Evolutionary conservation across 2,797 vertebrate genomes (phyloP).

Genomic region (Onychomys torridus): DNA sequence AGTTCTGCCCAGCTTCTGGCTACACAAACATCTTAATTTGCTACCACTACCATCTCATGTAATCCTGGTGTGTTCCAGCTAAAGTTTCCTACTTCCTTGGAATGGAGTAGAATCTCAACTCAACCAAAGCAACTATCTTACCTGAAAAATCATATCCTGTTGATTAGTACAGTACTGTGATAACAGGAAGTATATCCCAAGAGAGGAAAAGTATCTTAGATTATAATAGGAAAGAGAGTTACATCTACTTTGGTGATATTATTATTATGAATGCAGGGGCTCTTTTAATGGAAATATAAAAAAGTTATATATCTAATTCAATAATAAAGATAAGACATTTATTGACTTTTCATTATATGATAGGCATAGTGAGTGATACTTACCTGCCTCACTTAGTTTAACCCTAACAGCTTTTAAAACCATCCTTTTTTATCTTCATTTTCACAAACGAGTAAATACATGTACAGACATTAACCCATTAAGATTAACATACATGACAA

Average conservation of each 20-base stretch:
- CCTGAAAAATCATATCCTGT: slow-evolving; percentile 22
- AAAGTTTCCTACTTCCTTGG: neutral
- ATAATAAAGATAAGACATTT: slow-evolving; percentile 33
- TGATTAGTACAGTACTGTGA: neutral
- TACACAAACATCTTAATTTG: slow-evolving; percentile 2
- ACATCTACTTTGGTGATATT: slow-evolving; percentile 22
- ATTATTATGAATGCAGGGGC: slow-evolving; percentile 1
- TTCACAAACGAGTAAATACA: slow-evolving; percentile 54
- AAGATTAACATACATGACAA: slow-evolving; percentile 41
- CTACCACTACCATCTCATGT: neutral
- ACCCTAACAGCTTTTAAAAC: neutral
- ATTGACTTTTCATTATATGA: slow-evolving; percentile 8
- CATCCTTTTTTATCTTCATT: slow-evolving; percentile 31
- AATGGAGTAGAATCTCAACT: neutral
- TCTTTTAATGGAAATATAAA: slow-evolving; percentile 34
- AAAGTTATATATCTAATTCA: slow-evolving; percentile 16
- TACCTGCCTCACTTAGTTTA: slow-evolving; percentile 47
- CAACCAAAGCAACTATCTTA: neutral
- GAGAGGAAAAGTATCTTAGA: slow-evolving; percentile 22
- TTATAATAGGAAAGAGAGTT: slow-evolving; percentile 20
- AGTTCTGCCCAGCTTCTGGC: neutral
- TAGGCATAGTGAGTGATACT: neutral
- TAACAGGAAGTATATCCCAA: slow-evolving; percentile 3
- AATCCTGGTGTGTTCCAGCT: neutral
- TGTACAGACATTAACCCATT: neutral